A percentile compares a stretch with the other conserved stretches of the same genome.
Conservation (phyloP, 2,888 invertebrate genomes). For the Cryptops parisi region DNA sequence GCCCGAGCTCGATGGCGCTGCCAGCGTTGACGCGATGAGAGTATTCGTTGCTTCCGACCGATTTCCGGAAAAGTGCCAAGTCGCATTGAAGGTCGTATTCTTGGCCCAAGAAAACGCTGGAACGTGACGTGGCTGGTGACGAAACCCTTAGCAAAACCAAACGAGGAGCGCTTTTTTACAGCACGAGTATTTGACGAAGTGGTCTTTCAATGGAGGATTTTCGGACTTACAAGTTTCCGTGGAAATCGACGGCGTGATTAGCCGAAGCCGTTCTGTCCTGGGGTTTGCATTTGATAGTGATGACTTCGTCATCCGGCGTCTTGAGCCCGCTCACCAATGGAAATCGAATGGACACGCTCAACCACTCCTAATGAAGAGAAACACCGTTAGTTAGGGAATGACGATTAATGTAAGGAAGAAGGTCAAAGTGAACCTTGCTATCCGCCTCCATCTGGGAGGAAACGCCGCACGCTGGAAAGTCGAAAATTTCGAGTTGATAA, state of each 20-base stretch:
- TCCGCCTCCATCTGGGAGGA: constrained; percentile 1
- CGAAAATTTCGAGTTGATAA: constrained; percentile 3
- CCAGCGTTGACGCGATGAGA: constrained; percentile 24
- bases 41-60: constrained; percentile 23
- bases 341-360: constrained; percentile 26
- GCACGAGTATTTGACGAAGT: no score
- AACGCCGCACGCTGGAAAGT: constrained; percentile 9
- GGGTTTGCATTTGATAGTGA: constrained; percentile 26
- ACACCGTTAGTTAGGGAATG: background rate
- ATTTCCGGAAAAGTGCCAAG: constrained; percentile 24
- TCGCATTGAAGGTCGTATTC: constrained; percentile 25
- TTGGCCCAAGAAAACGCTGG: constrained; percentile 23
- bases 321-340: constrained; percentile 25
- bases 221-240: constrained; percentile 23
- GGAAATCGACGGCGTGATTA: constrained; percentile 23
- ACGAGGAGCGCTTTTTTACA: background rate
- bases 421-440: constrained; percentile 9
- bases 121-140: constrained; percentile 18
- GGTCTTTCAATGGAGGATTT: no score
- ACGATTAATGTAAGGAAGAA: background rate
- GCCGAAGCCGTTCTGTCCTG: constrained; percentile 24
- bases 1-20: constrained; percentile 24
- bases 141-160: constrained; percentile 15
- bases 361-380: constrained; percentile 23
- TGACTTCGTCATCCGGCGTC: constrained; percentile 27